A percentile compares a stretch with the other conserved stretches of the same genome.
These are phyloP conservation scores for Peromyscus melanophrys DNA, from an alignment of 2,797 vertebrate species.

Conservation along the genomic window DNA sequence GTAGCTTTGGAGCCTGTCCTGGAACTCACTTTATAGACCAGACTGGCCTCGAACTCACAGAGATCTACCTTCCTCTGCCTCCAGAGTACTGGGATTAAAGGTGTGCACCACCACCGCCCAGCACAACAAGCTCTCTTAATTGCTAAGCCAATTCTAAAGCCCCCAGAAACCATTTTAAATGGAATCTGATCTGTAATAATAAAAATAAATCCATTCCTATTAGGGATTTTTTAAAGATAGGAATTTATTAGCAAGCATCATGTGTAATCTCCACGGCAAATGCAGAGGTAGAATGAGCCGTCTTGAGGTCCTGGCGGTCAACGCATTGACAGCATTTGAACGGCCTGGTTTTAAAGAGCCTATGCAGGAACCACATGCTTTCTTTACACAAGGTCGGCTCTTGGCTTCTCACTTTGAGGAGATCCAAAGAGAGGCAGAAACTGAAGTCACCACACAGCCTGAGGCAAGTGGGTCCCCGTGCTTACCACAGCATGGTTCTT, in stretches of 20 bases:
- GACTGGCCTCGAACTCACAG: no score
- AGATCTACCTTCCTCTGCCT: no score
- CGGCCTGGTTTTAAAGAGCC: background rate
- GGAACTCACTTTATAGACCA: no score
- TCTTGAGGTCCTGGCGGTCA: background rate
- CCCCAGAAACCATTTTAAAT: background rate
- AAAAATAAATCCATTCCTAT: constrained; percentile 50
- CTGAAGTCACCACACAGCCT: background rate
- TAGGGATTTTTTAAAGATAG: background rate
- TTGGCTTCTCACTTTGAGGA: background rate
- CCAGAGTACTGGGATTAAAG: no score
- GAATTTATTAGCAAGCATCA: background rate
- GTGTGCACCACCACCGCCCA: no score
- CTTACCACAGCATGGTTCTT: constrained; percentile 96
- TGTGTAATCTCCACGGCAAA: background rate
- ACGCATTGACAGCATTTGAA: background rate
- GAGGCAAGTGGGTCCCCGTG: background rate
- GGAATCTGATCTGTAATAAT: constrained; percentile 24
- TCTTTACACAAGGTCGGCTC: background rate
- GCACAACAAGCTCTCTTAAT: background rate
- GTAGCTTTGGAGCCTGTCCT: no score
- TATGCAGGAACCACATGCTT: background rate
- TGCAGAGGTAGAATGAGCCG: background rate
- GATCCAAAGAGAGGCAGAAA: background rate
- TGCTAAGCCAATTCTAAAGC: background rate